Conservation (phyloP, 1,140 invertebrate genomes). For the Zaprionus ghesquierei region DNA sequence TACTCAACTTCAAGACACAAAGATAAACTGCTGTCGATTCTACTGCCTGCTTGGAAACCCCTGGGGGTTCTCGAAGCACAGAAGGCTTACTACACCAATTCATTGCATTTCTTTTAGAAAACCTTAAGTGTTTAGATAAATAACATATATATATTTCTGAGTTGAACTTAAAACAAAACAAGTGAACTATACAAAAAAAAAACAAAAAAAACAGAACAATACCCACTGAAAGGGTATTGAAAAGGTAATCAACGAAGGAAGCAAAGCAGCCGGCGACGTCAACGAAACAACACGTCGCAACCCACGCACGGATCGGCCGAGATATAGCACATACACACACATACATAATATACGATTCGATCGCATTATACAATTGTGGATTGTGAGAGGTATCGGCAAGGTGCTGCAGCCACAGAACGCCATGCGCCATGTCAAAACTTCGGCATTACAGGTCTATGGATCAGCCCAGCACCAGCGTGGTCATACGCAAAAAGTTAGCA, state of each 20-base stretch:
- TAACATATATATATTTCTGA: too few species aligned
- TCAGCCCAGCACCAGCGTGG: constrained; percentile 71
- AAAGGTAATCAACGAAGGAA: neutral
- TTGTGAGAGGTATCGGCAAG: constrained; percentile 42
- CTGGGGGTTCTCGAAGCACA: neutral
- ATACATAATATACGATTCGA: neutral
- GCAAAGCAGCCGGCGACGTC: neutral
- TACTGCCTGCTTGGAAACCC: neutral
- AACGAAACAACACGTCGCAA: neutral
- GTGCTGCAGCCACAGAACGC: constrained; percentile 59
- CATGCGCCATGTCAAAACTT: constrained; percentile 83
- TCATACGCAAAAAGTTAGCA: constrained; percentile 82
- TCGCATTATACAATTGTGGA: neutral
- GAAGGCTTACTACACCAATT: neutral
- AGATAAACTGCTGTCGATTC: neutral
- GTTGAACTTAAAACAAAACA: too few species aligned
- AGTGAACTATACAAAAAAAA: neutral
- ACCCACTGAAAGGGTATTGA: neutral
- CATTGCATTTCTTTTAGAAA: neutral
- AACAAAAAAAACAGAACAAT: neutral
- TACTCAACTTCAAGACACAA: neutral
- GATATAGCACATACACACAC: neutral
- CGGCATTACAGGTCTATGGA: constrained; percentile 83
- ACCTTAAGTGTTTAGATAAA: neutral
- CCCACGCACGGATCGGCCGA: neutral